Base-by-base conservation (phyloP, 2,797 vertebrate species). In the Distichodus sexfasciatus region DNA sequence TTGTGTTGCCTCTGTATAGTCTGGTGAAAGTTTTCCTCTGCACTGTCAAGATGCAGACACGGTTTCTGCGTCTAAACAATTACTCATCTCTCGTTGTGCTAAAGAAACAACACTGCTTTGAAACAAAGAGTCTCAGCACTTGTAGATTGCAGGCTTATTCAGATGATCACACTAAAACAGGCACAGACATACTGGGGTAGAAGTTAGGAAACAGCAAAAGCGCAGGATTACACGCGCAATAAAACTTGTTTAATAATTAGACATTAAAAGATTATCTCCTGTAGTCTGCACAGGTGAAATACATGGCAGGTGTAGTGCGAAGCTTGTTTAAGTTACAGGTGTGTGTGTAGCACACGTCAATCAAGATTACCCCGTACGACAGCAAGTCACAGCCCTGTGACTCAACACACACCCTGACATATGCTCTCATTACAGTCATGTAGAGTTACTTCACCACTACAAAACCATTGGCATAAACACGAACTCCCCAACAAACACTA, bases 391-490 rank as follows among this genome's bases (percentile, higher is more conserved):
- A 12, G 46, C 17, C 47, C 40, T 14, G 63, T 65, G 66, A 66
- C 58, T 67, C 54, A 29, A 66, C 62, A 14, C 10, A 36, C n/a
- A 24, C 46, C 33, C 33, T 44, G 33, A 47, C 33, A 46, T 19
- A 60, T 51, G 59, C 59, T 66, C 61, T 58, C 58, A 66, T 76
- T 69, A 63, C 66, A 61, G 28, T 36, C 26, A 66, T 33, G 38
- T 54, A 59, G 40, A 48, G 44, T 72, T 72, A 79, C 78, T 62
- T 24, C 46, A 23, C 26, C 10, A 60, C 33, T 28, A 17, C 44
- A 64, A 47, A 55, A 26, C 62, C 12, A 60, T 4, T 21, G 35
- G 69, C 67, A 41, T 17, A 12, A 21, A 63, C 15, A 50, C 36
- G 66, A 11, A 41, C 47, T n/a, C 46, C 46, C 41, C 59, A 47